Evolutionary conservation across 1,140 invertebrate species (phyloP).

Genomic region (Brachionus paranguensis): DNA sequence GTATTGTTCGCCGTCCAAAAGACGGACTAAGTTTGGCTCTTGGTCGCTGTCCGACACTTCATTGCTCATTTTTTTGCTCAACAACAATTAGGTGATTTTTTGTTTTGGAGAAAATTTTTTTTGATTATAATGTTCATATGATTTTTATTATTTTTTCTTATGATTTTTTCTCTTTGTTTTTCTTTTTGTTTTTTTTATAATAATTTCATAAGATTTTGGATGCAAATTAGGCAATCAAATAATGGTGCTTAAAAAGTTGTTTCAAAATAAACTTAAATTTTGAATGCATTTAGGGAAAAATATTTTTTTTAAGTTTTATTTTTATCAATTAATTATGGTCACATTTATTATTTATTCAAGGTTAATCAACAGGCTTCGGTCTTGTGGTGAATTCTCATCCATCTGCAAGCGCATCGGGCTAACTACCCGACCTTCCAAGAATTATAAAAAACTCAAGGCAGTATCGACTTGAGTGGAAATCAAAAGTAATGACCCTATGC

Average conservation of each 20-base stretch:
- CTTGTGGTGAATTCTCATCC: too few species aligned
- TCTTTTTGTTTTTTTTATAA: neutral
- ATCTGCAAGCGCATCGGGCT: too few species aligned
- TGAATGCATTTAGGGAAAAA: neutral
- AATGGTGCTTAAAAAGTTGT: neutral
- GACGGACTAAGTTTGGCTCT: neutral
- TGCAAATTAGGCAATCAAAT: constrained; percentile 21
- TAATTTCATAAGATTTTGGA: neutral
- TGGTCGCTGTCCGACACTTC: neutral
- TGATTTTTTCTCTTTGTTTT: too few species aligned
- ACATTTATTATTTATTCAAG: too few species aligned
- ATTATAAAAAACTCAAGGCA: too few species aligned
- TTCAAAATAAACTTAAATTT: neutral
- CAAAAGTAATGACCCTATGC: too few species aligned
- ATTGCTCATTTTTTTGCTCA: neutral
- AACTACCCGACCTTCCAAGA: too few species aligned
- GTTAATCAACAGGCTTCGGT: too few species aligned
- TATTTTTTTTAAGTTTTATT: too few species aligned
- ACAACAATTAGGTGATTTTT: neutral
- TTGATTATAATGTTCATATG: neutral
- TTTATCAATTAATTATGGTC: too few species aligned
- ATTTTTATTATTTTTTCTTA: too few species aligned
- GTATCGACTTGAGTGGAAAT: too few species aligned
- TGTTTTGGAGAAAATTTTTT: neutral
- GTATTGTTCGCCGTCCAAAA: neutral